phyloP scores from a whole-genome alignment of 2,113 vertebrate genomes.

The Urocynchramus pylzowi region DNA sequence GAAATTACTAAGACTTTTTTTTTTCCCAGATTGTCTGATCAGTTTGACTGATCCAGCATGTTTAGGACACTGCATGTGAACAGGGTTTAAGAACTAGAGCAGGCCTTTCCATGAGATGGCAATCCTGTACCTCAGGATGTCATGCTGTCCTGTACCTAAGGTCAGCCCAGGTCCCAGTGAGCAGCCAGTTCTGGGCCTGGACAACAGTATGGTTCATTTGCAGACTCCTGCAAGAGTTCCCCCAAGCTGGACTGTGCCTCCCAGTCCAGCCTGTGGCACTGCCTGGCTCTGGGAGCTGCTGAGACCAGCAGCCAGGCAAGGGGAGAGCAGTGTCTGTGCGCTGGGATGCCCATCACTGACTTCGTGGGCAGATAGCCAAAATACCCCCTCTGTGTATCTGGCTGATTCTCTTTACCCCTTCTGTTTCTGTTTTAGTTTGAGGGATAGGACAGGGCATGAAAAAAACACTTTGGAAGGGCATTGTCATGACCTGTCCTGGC shows the following conservation, averaged over 20 bases:
- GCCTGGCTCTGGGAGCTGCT: not conserved
- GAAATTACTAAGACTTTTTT: not conserved
- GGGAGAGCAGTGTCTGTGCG: rapidly evolving
- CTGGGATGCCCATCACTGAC: rapidly evolving
- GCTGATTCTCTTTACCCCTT: not conserved
- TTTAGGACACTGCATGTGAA: not conserved
- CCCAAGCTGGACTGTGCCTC: not conserved
- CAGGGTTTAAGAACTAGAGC: not conserved
- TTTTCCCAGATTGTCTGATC: not conserved
- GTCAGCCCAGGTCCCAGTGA: not conserved
- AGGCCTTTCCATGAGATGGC: rapidly evolving
- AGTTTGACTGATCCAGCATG: not conserved
- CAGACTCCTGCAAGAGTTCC: not conserved
- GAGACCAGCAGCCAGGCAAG: rapidly evolving
- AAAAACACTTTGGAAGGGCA: not conserved
- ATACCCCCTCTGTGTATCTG: not conserved
- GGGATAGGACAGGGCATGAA: not conserved
- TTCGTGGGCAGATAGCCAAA: rapidly evolving
- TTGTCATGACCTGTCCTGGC: not conserved
- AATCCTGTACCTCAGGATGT: not conserved
- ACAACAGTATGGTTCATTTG: rapidly evolving
- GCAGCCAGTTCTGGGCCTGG: not conserved
- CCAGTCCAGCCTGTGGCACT: not conserved
- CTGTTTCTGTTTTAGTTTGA: not conserved
- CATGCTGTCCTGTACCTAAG: too few relatives aligned